Evolutionary conservation across 2,888 invertebrate genomes (phyloP).

Genomic region (Zaprionus bogoriensis): DNA sequence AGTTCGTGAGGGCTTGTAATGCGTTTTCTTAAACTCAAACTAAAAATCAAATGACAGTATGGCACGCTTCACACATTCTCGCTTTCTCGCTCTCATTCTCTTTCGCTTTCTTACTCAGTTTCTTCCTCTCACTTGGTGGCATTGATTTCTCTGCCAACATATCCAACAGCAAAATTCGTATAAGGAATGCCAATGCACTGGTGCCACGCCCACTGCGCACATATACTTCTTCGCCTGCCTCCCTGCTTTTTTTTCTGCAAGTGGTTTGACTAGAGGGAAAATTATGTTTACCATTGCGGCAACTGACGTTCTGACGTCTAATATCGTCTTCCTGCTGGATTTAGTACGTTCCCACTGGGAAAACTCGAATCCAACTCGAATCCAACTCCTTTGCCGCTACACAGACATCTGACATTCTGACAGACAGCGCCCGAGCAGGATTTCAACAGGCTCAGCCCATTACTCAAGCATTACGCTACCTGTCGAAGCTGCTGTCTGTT

Average conservation of each 20-base stretch:
- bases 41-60: conserved; percentile 49
- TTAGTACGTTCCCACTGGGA: conserved; percentile 26
- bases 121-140: not conserved
- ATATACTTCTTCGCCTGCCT: conserved; percentile 2
- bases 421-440: not conserved
- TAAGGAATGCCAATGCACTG: conserved; percentile 37
- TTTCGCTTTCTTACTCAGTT: not conserved
- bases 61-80: not conserved
- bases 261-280: conserved; percentile 55
- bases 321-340: conserved; percentile 30
- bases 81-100: not conserved
- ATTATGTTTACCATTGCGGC: conserved; percentile 69
- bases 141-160: conserved; percentile 44
- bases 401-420: too few relatives aligned
- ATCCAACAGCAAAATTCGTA: conserved; percentile 42
- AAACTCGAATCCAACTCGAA: not conserved
- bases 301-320: conserved; percentile 43
- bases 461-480: not conserved
- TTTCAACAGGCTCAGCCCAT: not conserved
- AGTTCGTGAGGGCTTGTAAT: conserved; percentile 68
- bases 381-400: not conserved
- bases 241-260: conserved; percentile 8
- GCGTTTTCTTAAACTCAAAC: conserved; percentile 64
- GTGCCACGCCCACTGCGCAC: not conserved
- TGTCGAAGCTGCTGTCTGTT: conserved; percentile 12